Conservation (phyloP, 53 echinoderm and acorn worm genomes). For the Antedon mediterranea region DNA sequence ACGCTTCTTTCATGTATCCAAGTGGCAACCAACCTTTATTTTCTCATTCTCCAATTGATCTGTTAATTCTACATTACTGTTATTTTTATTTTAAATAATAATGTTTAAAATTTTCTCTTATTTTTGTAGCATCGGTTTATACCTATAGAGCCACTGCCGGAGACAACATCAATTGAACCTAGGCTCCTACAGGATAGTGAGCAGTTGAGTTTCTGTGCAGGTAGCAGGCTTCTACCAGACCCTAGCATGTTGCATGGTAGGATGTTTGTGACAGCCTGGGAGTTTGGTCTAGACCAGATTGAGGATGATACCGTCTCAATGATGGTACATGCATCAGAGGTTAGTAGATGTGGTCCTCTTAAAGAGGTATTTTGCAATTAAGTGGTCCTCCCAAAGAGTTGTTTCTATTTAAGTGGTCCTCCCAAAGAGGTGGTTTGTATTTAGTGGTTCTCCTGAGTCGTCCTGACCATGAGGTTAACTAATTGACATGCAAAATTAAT, state of each 20-base stretch:
- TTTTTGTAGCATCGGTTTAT: slow-evolving; percentile 57
- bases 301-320: slow-evolving; percentile 58
- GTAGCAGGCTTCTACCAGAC: slow-evolving; percentile 72
- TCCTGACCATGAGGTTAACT: too few relatives aligned
- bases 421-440: too few relatives aligned
- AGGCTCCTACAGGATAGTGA: slow-evolving; percentile 43
- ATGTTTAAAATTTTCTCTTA: slow-evolving; percentile 8
- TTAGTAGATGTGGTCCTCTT: too few relatives aligned
- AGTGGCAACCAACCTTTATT: too few relatives aligned
- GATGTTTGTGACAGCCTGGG: slow-evolving; percentile 97
- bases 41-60: too few relatives aligned
- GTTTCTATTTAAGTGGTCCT: too few relatives aligned
- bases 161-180: slow-evolving; percentile 51
- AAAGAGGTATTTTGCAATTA: too few relatives aligned
- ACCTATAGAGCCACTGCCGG: slow-evolving; percentile 68
- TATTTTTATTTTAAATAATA: slow-evolving; percentile 18
- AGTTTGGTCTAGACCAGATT: slow-evolving; percentile 81
- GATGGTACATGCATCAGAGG: slow-evolving; percentile 53
- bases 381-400: too few relatives aligned
- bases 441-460: too few relatives aligned
- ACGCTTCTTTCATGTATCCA: too few relatives aligned
- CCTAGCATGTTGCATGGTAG: slow-evolving; percentile 81
- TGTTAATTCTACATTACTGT: too few relatives aligned
- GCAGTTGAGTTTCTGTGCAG: slow-evolving; percentile 63
- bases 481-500: too few relatives aligned